Base-by-base conservation (phyloP, 2,888 invertebrate species). In the Torymus texanus region DNA sequence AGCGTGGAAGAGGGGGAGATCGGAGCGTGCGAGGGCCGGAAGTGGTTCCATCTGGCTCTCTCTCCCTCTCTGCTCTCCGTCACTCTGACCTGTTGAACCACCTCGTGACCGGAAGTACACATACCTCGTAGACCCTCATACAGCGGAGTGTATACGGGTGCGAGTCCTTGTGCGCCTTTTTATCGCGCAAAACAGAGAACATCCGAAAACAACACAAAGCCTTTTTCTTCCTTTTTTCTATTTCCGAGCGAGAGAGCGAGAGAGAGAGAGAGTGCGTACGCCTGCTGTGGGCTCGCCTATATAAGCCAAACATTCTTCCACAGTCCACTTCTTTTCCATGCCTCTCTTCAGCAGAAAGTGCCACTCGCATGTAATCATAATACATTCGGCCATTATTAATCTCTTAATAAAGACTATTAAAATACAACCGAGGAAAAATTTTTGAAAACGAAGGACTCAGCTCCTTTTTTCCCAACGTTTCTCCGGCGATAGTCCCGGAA, bases 11-110 rank as follows among this genome's bases (percentile, higher is more conserved):
- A 68, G 50, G 41, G 65, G 10, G 53, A 71, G 55, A 59, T 58
- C 8, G 81, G 81, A 82, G 79, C 82, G 14, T 72, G 24, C 24
- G 29, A 82, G 75, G 85, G 84, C 88, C 89, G 90, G 90, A 90
- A 90, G 89, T 89, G 89, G 88, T 90, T 88, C 89, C 89, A 90
- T 90, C 89, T 90, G 90, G 88, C 88, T 88, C 88, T 88, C 87
- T 63, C n/a, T 41, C 41, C 8, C 41, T 41, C 41, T 41, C 41
- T 41, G 55, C 71, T 18, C 62, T 21, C 4, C 82, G 87, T 88
- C 86, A 87, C 88, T 88, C 87, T 90, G 90, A 90, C 90, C 90
- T 90, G 90, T 89, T 90, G 90, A 89, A 89, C 90, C 89, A 81
- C 88, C 90, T 90, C 89, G 87, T 88, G 88, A 89, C 89, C 90